phyloP scores from a whole-genome alignment of 2,113 vertebrate genomes.

The Dasypus novemcinctus region DNA sequence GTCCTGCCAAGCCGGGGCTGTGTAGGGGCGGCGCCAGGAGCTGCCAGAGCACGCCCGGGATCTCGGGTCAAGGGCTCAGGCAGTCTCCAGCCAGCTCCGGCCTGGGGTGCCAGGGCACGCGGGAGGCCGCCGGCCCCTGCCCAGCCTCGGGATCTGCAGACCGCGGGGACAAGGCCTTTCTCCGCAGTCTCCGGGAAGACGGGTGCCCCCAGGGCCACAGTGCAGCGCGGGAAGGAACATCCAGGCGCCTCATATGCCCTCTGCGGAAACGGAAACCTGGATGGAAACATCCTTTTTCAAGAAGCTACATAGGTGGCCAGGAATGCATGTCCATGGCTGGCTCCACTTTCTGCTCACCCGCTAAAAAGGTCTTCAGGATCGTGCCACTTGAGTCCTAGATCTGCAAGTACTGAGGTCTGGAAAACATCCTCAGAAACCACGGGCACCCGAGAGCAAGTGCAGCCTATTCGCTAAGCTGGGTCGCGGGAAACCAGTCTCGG shows the following conservation, averaged over 20 bases:
- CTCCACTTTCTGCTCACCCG: neutral
- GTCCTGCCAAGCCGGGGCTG: neutral
- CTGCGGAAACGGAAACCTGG: neutral
- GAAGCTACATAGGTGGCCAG: neutral
- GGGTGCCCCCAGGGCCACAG: neutral
- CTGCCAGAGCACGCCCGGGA: neutral
- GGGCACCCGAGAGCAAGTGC: neutral
- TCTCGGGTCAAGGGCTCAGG: neutral
- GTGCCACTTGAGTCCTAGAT: neutral
- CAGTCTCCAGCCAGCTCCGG: neutral
- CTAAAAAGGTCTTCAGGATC: neutral
- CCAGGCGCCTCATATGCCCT: neutral
- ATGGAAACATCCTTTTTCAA: neutral
- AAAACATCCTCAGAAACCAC: neutral
- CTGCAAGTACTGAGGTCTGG: neutral
- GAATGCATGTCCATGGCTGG: neutral
- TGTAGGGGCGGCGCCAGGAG: accelerated
- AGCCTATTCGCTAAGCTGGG: neutral
- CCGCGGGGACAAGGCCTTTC: accelerated
- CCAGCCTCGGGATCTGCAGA: neutral
- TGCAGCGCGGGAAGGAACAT: neutral
- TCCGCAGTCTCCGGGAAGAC: neutral
- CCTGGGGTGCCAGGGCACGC: neutral
- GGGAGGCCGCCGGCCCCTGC: neutral
- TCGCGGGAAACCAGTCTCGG: neutral